These are phyloP conservation scores for Cremastinae sp. DNA, from an alignment of 2,888 invertebrate species.

Conservation along the genomic window DNA sequence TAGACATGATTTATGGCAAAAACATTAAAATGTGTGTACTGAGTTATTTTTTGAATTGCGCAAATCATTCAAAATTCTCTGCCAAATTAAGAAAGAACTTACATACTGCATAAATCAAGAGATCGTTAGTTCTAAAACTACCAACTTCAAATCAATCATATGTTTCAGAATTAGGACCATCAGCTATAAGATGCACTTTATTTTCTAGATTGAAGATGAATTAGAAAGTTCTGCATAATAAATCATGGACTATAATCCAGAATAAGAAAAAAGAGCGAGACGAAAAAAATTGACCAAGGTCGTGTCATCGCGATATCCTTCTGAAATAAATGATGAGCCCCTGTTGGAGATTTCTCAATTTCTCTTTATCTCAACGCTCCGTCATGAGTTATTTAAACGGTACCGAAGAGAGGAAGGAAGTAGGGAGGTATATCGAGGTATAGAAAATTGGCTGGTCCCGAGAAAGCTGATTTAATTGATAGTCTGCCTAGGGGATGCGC, in stretches of 20 bases:
- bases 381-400: constrained; percentile 46
- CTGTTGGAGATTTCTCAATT: constrained; percentile 2
- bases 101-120: too few species aligned
- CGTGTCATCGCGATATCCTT: constrained; percentile 27
- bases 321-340: not conserved
- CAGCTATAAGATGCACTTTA: too few species aligned
- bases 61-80: too few species aligned
- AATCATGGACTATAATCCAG: not conserved
- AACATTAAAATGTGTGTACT: too few species aligned
- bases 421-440: constrained; percentile 18
- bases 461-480: constrained; percentile 56
- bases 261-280: not conserved
- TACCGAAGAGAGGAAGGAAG: constrained; percentile 21
- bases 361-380: not conserved
- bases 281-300: constrained; percentile 46
- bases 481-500: constrained; percentile 41
- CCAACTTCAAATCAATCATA: too few species aligned
- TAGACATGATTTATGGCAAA: too few species aligned
- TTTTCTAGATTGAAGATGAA: too few species aligned
- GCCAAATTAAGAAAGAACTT: too few species aligned
- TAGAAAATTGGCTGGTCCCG: constrained; percentile 51
- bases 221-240: not conserved
- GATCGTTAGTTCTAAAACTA: too few species aligned
- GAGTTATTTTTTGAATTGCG: too few species aligned
- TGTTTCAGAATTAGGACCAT: too few species aligned